Percentiles rank a stretch among this genome's conserved stretches.
Evolutionary conservation across 2,888 invertebrate genomes (phyloP).

Genomic region (Acrocyrtus sp.): DNA sequence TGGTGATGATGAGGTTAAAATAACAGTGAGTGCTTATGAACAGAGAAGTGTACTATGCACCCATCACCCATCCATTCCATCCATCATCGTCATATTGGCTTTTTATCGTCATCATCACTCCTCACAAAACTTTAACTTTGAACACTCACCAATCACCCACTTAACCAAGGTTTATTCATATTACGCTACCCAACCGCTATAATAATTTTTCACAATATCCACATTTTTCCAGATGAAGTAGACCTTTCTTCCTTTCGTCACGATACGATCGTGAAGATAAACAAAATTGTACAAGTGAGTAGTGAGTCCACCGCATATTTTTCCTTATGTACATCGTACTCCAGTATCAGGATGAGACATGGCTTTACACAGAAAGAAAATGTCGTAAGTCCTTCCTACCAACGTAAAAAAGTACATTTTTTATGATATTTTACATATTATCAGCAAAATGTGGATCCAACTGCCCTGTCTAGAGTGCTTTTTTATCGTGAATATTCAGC

Average conservation of each 20-base stretch:
- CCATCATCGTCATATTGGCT: neutral
- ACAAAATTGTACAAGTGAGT: neutral
- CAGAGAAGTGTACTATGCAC: slow-evolving; percentile 27
- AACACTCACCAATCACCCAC: slow-evolving; percentile 3
- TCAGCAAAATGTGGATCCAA: neutral
- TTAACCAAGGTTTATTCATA: neutral
- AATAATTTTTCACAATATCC: slow-evolving; percentile 18
- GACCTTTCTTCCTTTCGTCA: slow-evolving; percentile 8
- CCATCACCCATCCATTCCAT: slow-evolving; percentile 13
- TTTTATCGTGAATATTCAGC: no score
- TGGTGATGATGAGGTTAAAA: neutral
- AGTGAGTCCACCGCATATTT: neutral
- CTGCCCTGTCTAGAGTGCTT: neutral
- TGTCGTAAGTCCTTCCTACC: no score
- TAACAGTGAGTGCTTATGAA: no score
- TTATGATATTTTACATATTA: neutral
- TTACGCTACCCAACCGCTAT: neutral
- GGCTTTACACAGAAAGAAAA: neutral
- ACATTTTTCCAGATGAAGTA: slow-evolving; percentile 30
- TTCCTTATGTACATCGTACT: no score
- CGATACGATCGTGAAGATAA: neutral
- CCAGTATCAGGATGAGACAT: no score
- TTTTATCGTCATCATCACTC: slow-evolving; percentile 6
- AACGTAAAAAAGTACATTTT: neutral
- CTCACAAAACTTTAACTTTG: slow-evolving; percentile 30